These are phyloP conservation scores for Mirza zaza DNA, from an alignment of 2,113 vertebrate genomes.

Conservation along the genomic window DNA sequence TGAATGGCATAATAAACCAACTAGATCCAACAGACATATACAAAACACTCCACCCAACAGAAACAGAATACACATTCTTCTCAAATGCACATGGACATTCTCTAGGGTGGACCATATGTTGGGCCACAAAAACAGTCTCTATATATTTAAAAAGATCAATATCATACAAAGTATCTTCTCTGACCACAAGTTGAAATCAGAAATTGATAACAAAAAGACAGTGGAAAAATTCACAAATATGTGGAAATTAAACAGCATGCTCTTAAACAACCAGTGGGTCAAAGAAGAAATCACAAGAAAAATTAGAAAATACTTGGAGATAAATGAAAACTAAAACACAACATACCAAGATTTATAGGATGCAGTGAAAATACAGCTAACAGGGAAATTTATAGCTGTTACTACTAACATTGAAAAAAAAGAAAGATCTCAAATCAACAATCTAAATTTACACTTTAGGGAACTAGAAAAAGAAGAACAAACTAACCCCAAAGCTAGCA, in stretches of 20 bases:
- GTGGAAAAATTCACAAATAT: neutral
- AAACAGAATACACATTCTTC: neutral
- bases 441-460: constrained; percentile 67
- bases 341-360: neutral
- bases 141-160: neutral
- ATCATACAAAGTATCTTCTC: neutral
- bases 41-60: neutral
- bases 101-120: neutral
- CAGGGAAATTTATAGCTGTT: neutral
- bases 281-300: neutral
- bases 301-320: neutral
- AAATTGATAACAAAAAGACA: neutral
- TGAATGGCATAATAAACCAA: neutral
- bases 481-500: constrained; percentile 41
- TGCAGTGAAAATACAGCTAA: neutral
- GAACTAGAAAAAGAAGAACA: constrained; percentile 72
- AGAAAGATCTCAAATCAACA: constrained; percentile 51
- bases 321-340: neutral
- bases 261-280: neutral
- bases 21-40: neutral
- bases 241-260: neutral
- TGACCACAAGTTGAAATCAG: neutral
- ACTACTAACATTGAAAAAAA: constrained; percentile 48
- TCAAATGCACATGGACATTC: neutral
- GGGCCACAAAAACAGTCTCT: neutral